A percentile compares a stretch with the other conserved stretches of the same genome.
Evolutionary conservation across 2,797 vertebrate species (phyloP).

Genomic region (Hemitrygon akajei): DNA sequence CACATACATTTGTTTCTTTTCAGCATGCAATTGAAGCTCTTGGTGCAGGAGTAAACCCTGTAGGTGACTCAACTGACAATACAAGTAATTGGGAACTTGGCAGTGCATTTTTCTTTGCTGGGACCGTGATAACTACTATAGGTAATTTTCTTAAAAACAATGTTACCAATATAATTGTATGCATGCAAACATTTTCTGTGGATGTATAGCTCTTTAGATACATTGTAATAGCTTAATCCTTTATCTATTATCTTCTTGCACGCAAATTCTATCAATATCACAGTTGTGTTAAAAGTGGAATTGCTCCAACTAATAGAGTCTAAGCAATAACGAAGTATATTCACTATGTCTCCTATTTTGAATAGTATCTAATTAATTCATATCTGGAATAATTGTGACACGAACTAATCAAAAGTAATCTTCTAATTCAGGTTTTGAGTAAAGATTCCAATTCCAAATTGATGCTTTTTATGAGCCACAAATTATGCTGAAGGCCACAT

Average conservation of each 20-base stretch:
- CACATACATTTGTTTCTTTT: constrained; percentile 42
- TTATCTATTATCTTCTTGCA: background rate
- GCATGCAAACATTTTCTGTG: background rate
- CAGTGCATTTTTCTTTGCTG: constrained; percentile 97
- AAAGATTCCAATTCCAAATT: background rate
- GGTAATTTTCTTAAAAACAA: constrained; percentile 55
- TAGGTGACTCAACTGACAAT: constrained; percentile 76
- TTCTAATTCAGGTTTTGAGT: background rate
- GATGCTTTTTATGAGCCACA: background rate
- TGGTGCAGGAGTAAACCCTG: constrained; percentile 84
- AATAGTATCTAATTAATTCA: constrained; percentile 9
- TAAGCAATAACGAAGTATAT: background rate
- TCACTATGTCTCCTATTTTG: background rate
- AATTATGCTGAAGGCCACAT: background rate
- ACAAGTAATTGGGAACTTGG: constrained; percentile 94
- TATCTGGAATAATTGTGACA: background rate
- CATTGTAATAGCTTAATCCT: background rate
- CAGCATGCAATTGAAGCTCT: constrained; percentile 87
- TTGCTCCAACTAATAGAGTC: background rate
- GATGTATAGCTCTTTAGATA: background rate
- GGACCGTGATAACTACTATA: constrained; percentile 96
- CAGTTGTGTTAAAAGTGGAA: background rate
- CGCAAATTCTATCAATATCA: background rate
- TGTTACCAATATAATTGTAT: background rate
- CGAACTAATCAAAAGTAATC: background rate